Evolutionary conservation across 2,797 vertebrate genomes (phyloP).

Genomic region (Hyperoplus lanceolatus): DNA sequence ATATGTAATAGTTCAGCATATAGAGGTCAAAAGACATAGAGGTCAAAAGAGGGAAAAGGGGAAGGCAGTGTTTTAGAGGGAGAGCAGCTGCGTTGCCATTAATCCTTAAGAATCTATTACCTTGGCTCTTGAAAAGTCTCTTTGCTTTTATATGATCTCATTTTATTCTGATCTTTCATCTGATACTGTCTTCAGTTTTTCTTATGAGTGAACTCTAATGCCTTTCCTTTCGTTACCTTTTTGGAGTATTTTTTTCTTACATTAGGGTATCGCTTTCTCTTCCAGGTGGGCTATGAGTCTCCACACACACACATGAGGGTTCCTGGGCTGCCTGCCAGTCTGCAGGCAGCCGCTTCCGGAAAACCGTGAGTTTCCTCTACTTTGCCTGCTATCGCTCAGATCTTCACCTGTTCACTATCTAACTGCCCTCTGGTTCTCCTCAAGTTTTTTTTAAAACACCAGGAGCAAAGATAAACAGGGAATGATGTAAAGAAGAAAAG

Average conservation of each 20-base stretch:
- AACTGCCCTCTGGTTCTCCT: conserved; percentile 16
- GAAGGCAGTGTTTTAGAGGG: conserved; percentile 1
- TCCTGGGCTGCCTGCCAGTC: conserved; percentile 85
- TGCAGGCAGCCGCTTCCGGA: conserved; percentile 85
- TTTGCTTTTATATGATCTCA: conserved; percentile 33
- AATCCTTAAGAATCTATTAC: conserved; percentile 36
- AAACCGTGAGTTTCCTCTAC: conserved; percentile 83
- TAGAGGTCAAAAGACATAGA: conserved; percentile 29
- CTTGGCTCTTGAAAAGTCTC: conserved; percentile 34
- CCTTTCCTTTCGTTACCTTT: neutral
- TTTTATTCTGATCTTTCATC: conserved; percentile 45
- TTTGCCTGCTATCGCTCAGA: conserved; percentile 1
- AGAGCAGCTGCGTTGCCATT: conserved; percentile 19
- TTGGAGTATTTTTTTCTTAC: conserved; percentile 3
- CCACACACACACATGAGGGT: conserved; percentile 86
- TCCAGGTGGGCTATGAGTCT: conserved; percentile 87
- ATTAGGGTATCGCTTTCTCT: conserved; percentile 30
- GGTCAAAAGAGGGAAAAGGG: conserved; percentile 16
- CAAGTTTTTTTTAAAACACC: conserved; percentile 13
- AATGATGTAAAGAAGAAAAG: neutral
- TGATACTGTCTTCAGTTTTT: conserved; percentile 10
- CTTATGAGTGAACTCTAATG: conserved; percentile 17
- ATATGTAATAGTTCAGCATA: conserved; percentile 58
- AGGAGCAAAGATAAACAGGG: conserved; percentile 7
- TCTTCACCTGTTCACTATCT: conserved; percentile 37